phyloP scores from a whole-genome alignment of 2,888 invertebrate species.

The Drosophila dives region DNA sequence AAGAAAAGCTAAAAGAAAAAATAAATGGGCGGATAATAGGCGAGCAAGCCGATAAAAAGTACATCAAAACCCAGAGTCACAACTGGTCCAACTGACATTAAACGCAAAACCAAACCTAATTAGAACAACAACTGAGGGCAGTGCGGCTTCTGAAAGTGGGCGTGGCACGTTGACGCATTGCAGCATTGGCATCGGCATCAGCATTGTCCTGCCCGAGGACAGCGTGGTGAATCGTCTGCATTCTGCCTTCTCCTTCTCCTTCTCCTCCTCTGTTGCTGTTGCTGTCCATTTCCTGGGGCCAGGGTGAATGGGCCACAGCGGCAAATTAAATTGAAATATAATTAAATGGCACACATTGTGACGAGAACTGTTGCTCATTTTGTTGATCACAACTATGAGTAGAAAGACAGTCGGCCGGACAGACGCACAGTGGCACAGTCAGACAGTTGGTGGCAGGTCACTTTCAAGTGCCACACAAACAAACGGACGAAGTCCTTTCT shows the following conservation, averaged over 20 bases:
- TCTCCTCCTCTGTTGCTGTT: constrained; percentile 4
- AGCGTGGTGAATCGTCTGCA: constrained; percentile 25
- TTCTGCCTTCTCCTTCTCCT: constrained; percentile 5
- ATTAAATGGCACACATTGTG: constrained; percentile 44
- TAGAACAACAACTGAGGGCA: constrained; percentile 48
- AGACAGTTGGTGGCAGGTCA: not conserved
- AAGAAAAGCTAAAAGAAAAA: constrained; percentile 11
- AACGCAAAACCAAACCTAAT: constrained; percentile 53
- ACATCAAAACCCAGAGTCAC: not conserved
- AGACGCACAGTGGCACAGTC: not conserved
- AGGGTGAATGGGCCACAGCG: not conserved
- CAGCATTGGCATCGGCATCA: constrained; percentile 14
- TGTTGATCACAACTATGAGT: constrained; percentile 33
- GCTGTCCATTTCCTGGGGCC: constrained; percentile 41
- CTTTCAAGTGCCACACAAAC: constrained; percentile 42
- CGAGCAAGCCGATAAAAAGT: not conserved
- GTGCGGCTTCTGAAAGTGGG: constrained; percentile 10
- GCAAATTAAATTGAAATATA: constrained; percentile 49
- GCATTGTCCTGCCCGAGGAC: constrained; percentile 9
- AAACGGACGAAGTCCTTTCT: constrained; percentile 19
- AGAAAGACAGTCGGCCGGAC: not conserved
- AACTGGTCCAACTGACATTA: constrained; percentile 26
- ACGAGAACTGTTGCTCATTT: constrained; percentile 41
- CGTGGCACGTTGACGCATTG: constrained; percentile 45
- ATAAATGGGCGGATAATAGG: not conserved